Evolutionary conservation across 2,888 invertebrate species (phyloP).

Genomic region (Mythimna impura): DNA sequence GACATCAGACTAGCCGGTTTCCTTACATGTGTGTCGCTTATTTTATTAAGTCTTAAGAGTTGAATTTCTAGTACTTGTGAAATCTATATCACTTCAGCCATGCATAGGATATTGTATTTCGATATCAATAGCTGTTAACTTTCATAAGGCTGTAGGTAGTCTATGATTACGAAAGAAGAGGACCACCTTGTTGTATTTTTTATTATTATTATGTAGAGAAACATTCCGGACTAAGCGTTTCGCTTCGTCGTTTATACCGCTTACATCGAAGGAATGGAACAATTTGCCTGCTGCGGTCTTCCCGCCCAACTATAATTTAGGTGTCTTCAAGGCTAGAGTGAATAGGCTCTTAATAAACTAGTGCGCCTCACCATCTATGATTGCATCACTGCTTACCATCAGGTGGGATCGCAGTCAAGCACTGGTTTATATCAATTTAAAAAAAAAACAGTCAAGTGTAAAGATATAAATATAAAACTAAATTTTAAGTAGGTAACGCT

Average conservation of each 20-base stretch:
- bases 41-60: background rate
- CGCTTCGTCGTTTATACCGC: too few species aligned
- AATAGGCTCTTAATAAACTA: too few species aligned
- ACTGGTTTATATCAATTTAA: too few species aligned
- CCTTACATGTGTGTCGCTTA: background rate
- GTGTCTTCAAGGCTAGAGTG: too few species aligned
- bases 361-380: too few species aligned
- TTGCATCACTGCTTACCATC: too few species aligned
- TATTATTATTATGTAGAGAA: background rate
- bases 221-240: too few species aligned
- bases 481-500: conserved; percentile 13
- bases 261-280: too few species aligned
- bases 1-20: background rate
- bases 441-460: background rate
- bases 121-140: background rate
- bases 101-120: conserved; percentile 26
- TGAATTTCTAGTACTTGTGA: background rate
- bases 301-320: too few species aligned
- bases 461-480: conserved; percentile 29
- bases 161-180: background rate
- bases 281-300: too few species aligned
- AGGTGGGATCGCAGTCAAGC: too few species aligned
- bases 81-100: conserved; percentile 27
- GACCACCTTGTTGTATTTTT: background rate
- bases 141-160: background rate